Conservation (phyloP, 2,113 vertebrate genomes). For the Narcine bancroftii region DNA sequence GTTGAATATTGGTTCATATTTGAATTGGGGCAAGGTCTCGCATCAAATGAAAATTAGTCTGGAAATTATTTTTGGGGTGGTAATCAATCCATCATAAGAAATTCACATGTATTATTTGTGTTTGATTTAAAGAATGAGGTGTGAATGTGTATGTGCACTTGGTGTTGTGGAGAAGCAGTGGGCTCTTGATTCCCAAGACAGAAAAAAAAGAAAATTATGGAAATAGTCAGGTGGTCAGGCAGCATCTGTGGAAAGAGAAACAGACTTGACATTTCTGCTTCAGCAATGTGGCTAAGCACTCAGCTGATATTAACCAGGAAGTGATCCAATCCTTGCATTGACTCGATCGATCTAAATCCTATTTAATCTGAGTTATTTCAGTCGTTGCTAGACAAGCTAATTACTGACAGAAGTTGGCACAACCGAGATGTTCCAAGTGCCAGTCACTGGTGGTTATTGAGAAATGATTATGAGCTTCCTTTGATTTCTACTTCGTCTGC, state of each 20-base stretch:
- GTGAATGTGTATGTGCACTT: no score
- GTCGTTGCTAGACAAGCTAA: not conserved
- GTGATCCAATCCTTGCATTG: not conserved
- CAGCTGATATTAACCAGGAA: not conserved
- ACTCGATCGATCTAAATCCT: not conserved
- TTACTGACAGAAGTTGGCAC: not conserved
- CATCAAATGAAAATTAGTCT: not conserved
- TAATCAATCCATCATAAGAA: not conserved
- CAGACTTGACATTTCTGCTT: no score
- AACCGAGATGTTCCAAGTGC: not conserved
- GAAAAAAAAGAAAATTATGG: no score
- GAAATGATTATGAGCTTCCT: not conserved
- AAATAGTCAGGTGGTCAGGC: no score
- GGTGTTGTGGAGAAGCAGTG: not conserved
- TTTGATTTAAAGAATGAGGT: not conserved
- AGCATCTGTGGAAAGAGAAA: no score
- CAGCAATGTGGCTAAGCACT: no score
- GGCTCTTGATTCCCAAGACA: no score
- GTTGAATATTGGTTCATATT: not conserved
- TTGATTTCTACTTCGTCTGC: not conserved
- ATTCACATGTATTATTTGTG: not conserved
- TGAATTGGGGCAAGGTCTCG: not conserved
- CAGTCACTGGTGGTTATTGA: constrained; percentile 3
- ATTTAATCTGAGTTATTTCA: not conserved
- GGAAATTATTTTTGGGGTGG: not conserved